These are phyloP conservation scores for Sicus ferrugineus DNA, from an alignment of 2,888 invertebrate genomes.

Conservation along the genomic window DNA sequence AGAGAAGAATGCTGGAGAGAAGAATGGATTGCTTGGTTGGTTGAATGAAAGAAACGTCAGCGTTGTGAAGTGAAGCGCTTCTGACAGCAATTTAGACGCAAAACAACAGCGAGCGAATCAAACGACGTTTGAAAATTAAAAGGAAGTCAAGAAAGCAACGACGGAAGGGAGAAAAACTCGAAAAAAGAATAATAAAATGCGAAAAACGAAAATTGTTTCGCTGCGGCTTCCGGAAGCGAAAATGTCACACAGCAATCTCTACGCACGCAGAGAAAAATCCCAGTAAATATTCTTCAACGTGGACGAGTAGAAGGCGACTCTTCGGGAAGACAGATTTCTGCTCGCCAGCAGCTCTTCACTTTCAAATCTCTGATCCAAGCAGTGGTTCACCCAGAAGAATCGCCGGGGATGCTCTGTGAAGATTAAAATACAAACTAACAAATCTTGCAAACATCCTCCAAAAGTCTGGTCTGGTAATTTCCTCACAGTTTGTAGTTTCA, in stretches of 20 bases:
- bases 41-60: constrained; percentile 10
- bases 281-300: background rate
- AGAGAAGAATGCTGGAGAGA: background rate
- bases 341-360: no score
- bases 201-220: constrained; percentile 1
- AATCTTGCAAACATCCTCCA: no score
- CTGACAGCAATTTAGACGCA: constrained; percentile 5
- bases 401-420: no score
- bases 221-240: constrained; percentile 39
- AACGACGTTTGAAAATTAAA: background rate
- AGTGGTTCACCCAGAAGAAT: no score
- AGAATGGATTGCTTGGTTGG: background rate
- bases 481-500: no score
- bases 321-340: no score
- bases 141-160: background rate
- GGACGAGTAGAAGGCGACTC: background rate
- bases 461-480: no score
- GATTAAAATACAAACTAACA: no score
- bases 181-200: background rate
- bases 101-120: background rate
- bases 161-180: background rate
- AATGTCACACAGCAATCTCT: constrained; percentile 30
- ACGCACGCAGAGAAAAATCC: background rate
- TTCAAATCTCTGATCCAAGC: no score
- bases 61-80: constrained; percentile 6